Conservation (phyloP, 2,888 invertebrate species). For the Lydus trimaculatus region DNA sequence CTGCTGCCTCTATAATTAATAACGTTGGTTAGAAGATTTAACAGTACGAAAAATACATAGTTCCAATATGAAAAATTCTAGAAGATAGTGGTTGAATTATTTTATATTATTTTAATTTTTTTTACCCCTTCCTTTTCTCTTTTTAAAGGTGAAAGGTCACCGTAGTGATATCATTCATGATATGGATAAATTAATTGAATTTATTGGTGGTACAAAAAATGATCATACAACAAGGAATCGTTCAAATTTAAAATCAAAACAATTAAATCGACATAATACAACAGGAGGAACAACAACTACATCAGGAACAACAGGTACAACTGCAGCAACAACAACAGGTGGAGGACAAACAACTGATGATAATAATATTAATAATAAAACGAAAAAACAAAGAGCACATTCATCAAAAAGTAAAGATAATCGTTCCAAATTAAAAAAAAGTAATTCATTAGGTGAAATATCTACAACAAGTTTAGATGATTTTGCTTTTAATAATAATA, state of each 20-base stretch:
- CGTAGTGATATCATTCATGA: slow-evolving; percentile 74
- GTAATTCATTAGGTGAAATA: slow-evolving; percentile 82
- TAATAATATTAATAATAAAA: neutral
- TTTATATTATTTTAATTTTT: neutral
- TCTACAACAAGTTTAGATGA: slow-evolving; percentile 75
- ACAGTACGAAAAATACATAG: too few relatives aligned
- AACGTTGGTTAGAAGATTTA: too few relatives aligned
- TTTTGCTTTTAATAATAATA: slow-evolving; percentile 57
- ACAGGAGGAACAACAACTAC: slow-evolving; percentile 42
- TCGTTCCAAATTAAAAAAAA: slow-evolving; percentile 66
- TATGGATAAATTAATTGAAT: slow-evolving; percentile 78
- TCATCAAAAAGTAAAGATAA: slow-evolving; percentile 52
- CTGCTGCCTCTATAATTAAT: too few relatives aligned
- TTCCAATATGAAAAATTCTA: too few relatives aligned
- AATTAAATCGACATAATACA: slow-evolving; percentile 49
- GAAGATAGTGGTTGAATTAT: neutral
- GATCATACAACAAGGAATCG: slow-evolving; percentile 56
- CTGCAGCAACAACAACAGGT: neutral
- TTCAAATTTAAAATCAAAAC: slow-evolving; percentile 46
- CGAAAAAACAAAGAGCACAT: slow-evolving; percentile 32
- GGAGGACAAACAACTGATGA: neutral
- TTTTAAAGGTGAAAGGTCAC: slow-evolving; percentile 73
- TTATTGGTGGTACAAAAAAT: slow-evolving; percentile 74
- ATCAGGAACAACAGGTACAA: neutral
- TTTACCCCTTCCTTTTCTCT: too few relatives aligned